phyloP scores from a whole-genome alignment of 2,888 invertebrate genomes.

The Trypoxylon attenuatum region DNA sequence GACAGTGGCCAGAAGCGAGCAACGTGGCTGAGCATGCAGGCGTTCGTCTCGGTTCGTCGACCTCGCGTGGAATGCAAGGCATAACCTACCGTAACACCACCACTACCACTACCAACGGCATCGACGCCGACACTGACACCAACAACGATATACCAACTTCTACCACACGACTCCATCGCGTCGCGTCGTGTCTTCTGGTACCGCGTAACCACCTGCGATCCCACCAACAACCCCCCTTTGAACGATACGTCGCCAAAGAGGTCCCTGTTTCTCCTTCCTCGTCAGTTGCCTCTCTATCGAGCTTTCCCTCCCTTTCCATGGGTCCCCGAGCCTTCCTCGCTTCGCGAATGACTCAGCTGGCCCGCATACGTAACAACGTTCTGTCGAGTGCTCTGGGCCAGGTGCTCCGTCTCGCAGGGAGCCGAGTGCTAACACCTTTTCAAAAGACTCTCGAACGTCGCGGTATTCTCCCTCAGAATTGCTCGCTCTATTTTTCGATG shows the following conservation, averaged over 20 bases:
- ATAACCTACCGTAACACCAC: slow-evolving; percentile 73
- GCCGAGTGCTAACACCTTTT: slow-evolving; percentile 3
- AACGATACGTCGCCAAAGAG: slow-evolving; percentile 12
- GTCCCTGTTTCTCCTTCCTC: slow-evolving; percentile 12
- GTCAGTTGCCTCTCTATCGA: too few relatives aligned
- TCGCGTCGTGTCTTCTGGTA: slow-evolving; percentile 3
- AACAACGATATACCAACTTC: slow-evolving; percentile 22
- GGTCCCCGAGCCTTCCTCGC: too few relatives aligned
- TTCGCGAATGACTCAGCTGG: slow-evolving; percentile 34
- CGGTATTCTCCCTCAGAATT: too few relatives aligned
- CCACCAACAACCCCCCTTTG: slow-evolving; percentile 28
- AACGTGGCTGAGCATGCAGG: slow-evolving; percentile 52
- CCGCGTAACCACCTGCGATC: slow-evolving; percentile 58
- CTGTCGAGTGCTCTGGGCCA: background rate
- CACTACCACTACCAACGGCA: slow-evolving; percentile 37
- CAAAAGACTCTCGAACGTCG: slow-evolving; percentile 12
- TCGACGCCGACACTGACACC: slow-evolving; percentile 44
- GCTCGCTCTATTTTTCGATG: too few relatives aligned
- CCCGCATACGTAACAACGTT: slow-evolving; percentile 3
- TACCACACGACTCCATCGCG: slow-evolving; percentile 7
- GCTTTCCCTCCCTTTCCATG: too few relatives aligned
- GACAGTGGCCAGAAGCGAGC: slow-evolving; percentile 60
- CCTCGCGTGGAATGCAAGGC: slow-evolving; percentile 71
- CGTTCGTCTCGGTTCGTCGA: slow-evolving; percentile 71
- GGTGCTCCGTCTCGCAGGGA: background rate